A percentile compares a stretch with the other conserved stretches of the same genome.
phyloP scores from a whole-genome alignment of 2,888 invertebrate genomes.

The Drosophila birchii region DNA sequence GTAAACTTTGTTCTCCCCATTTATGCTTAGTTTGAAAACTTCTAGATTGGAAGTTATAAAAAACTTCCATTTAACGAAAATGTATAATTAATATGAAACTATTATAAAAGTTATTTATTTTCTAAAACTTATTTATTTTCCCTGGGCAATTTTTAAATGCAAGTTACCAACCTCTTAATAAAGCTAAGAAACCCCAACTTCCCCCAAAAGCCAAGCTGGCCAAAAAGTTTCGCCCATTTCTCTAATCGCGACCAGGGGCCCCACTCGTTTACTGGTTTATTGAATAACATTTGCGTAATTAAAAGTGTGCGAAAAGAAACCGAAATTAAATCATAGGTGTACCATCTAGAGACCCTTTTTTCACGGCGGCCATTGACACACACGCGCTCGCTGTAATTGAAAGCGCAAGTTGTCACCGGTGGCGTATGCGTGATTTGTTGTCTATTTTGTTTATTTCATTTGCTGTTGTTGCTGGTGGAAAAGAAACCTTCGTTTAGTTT shows the following conservation, averaged over 20 bases:
- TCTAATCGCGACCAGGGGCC: constrained; percentile 10
- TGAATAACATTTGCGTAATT: constrained; percentile 78
- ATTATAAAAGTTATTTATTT: background rate
- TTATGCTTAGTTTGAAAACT: background rate
- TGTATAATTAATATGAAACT: background rate
- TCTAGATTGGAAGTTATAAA: background rate
- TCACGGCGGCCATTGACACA: constrained; percentile 66
- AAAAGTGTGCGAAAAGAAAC: constrained; percentile 55
- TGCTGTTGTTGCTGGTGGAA: background rate
- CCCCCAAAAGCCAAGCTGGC: background rate
- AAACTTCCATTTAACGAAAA: background rate
- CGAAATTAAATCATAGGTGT: constrained; percentile 68
- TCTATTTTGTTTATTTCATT: background rate
- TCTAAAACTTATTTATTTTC: background rate
- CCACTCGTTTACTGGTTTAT: constrained; percentile 45
- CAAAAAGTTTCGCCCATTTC: constrained; percentile 64
- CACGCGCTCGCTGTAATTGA: constrained; percentile 56
- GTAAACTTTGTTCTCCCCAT: too few species aligned
- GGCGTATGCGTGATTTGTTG: constrained; percentile 47
- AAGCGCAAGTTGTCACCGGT: constrained; percentile 46
- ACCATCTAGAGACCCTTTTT: constrained; percentile 34
- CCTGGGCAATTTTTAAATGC: background rate
- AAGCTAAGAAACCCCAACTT: background rate
- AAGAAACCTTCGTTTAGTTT: constrained; percentile 6
- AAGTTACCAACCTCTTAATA: background rate